A percentile compares a stretch with the other conserved stretches of the same genome.
Conservation (phyloP, 2,888 invertebrate species). For the Xestoiulus laeticollis region DNA sequence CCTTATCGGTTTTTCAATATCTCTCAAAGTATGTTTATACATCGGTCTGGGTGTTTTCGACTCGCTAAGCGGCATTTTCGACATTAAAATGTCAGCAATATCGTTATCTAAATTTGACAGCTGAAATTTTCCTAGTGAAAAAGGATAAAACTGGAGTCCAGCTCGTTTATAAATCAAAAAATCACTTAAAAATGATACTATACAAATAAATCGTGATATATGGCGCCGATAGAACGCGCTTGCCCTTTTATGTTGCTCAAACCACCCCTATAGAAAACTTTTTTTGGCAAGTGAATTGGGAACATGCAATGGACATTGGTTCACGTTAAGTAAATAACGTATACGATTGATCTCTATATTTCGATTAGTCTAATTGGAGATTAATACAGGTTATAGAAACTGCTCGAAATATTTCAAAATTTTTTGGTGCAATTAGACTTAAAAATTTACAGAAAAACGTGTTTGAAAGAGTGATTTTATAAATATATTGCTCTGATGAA, state of each 20-base stretch:
- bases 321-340: background rate
- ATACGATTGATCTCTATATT: too few species aligned
- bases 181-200: conserved; percentile 38
- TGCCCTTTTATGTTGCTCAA: background rate
- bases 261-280: conserved; percentile 25
- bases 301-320: background rate
- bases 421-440: too few species aligned
- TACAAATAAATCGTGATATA: conserved; percentile 41
- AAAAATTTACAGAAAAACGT: too few species aligned
- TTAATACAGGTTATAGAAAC: too few species aligned
- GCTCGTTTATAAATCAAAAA: conserved; percentile 36
- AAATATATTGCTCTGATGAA: too few species aligned
- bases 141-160: background rate
- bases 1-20: background rate
- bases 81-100: conserved; percentile 38
- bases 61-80: background rate
- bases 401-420: too few species aligned
- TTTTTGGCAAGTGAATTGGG: background rate
- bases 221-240: background rate
- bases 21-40: conserved; percentile 15
- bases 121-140: background rate
- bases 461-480: too few species aligned
- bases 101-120: conserved; percentile 33
- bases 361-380: too few species aligned
- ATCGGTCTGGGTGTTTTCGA: background rate